Conservation (phyloP, 1,140 invertebrate genomes). For the Musca vetustissima region DNA sequence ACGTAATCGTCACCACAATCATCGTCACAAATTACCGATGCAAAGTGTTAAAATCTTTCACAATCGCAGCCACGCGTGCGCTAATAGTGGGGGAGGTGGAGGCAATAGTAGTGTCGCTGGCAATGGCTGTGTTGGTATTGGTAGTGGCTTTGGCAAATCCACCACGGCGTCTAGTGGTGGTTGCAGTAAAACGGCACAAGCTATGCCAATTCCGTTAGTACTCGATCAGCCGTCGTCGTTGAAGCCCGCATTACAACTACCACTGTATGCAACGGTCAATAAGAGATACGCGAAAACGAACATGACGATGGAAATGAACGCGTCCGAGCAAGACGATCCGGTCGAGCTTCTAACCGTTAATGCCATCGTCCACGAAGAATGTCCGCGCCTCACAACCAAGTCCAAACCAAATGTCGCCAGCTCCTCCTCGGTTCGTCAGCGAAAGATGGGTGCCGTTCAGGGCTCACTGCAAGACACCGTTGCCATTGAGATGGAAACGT, state of each 20-base stretch:
- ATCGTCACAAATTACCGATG: slow-evolving; percentile 54
- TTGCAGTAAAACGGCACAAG: slow-evolving; percentile 5
- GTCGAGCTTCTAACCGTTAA: neutral
- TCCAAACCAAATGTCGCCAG: neutral
- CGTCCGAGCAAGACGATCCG: neutral
- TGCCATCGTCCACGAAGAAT: neutral
- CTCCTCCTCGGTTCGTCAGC: neutral
- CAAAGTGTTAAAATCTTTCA: slow-evolving; percentile 56
- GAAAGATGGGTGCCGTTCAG: slow-evolving; percentile 7
- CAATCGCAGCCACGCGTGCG: slow-evolving; percentile 46
- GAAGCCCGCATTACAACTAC: slow-evolving; percentile 1
- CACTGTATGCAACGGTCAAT: slow-evolving; percentile 31
- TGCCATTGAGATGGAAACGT: slow-evolving; percentile 9
- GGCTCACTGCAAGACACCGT: slow-evolving; percentile 14
- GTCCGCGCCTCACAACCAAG: too few species aligned
- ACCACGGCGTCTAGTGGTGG: neutral
- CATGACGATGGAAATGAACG: slow-evolving; percentile 16
- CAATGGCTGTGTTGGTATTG: neutral
- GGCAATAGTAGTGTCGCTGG: slow-evolving; percentile 12
- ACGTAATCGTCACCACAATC: slow-evolving; percentile 42
- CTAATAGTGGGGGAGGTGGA: slow-evolving; percentile 5
- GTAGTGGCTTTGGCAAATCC: neutral
- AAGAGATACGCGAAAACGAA: slow-evolving; percentile 23
- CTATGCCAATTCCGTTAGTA: slow-evolving; percentile 12
- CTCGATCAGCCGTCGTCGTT: slow-evolving; percentile 13